Evolutionary conservation across 1,140 invertebrate species (phyloP), one percentile per base, ranked within the genome.

Genomic region (Nasonia longicornis): DNA sequence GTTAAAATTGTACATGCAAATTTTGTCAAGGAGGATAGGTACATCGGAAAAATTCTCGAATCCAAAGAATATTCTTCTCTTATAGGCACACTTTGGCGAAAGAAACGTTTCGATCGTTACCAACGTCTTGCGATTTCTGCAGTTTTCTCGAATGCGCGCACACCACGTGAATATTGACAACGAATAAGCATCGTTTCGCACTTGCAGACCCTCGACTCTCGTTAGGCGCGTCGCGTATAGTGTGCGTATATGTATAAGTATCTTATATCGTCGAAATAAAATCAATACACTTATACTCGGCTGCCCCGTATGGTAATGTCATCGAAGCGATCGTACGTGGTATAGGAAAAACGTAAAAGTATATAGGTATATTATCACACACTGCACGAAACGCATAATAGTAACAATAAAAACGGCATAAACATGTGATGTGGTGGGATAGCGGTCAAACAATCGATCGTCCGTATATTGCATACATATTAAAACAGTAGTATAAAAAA

Each of bases 51-150:
- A 20, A 20, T 3, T 58, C 16, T 67, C 64, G 64, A 31, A 67
- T 67, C 20, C 29, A 67, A 67, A 67, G 64, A 29, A 29, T 67
- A 58, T 58, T 58, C 20, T 20, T 58, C 20, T 3, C 52, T 58
- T 80, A 73, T 75, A 80, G 79, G 79, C 71, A 80, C 79, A 80
- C 58, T 79, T 79, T 74, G 35, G 70, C 64, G 26, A 63, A 10
- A 79, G 52, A 71, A 31, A 67, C 14, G 12, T 48, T 48, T 48
- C 45, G 26, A 26, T 42, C 7, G 38, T 42, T 42, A 42, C 10
- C 38, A 42, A 42, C 8, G 38, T 42, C 6, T 42, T 42, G 38
- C 38, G 38, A 42, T 52, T 52, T 52, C 16, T 52, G 48, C 48
- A 52, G 16, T 52, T 66, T 66, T 45, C 67, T 70, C 48, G 64